Base-by-base conservation (phyloP, 1,140 invertebrate species). In the Panonychus citri region DNA sequence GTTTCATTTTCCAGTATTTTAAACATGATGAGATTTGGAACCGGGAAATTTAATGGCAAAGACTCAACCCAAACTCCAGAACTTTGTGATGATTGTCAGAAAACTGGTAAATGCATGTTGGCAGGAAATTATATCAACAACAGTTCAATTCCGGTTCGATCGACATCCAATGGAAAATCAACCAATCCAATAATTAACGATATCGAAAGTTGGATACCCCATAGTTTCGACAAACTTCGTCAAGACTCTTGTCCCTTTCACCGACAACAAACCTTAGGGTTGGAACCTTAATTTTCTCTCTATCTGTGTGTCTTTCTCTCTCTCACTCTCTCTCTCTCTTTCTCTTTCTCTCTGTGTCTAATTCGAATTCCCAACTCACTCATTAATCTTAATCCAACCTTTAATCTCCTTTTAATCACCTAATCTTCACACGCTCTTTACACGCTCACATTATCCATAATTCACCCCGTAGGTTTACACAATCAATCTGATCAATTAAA, bases 221-320 rank as follows among this genome's bases (percentile, higher is more conserved):
- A 55, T 46, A 55, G 21, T 48, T 55, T 55, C 15, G 17, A 27
- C n/a, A 61, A 61, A n/a, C 62, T 72, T 50, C 64, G 66, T 57
- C 67, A 73, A 62, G 61, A 66, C 62, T 64, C 66, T 49, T 74
- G 73, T 65, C 73, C 73, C 21, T 74, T 74, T 64, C 73, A 74
- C 64, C 65, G 65, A 49, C 57, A 62, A 40, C 61, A 63, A 60
- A 71, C 71, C 42, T 61, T 66, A 62, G 71, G 72, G 73, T 74
- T 65, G 62, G 71, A 69, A 62, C 50, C 53, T 46, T 46, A 43
- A 50, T 49, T 62, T 60, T 53, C 27, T 49, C 56, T 40, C 24
- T 28, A 50, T 58, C 60, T 39, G 43, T 50, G 42, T 26, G 56
- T 58, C 60, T 12, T 46, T 46, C n/a, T 46, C 43, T 28, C 7